Percentiles rank a stretch among this genome's conserved stretches.
These are phyloP conservation scores for Limenitis camilla DNA, from an alignment of 2,888 invertebrate species.

Conservation along the genomic window DNA sequence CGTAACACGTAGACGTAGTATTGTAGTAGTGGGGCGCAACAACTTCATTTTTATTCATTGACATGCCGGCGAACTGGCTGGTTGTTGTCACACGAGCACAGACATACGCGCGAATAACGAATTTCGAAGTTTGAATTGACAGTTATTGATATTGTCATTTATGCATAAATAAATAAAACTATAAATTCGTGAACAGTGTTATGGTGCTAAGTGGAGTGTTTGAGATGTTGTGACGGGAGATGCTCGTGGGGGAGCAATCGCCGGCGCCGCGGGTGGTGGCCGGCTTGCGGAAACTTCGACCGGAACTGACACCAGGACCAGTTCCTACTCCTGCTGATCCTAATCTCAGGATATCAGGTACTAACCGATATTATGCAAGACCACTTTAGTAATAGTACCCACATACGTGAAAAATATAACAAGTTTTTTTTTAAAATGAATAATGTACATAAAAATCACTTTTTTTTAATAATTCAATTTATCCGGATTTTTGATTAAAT, in stretches of 20 bases:
- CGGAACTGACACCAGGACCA: slow-evolving; percentile 65
- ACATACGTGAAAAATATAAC: no score
- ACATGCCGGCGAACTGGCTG: slow-evolving; percentile 47
- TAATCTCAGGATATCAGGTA: slow-evolving; percentile 66
- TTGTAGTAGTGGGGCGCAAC: slow-evolving; percentile 38
- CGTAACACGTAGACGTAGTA: slow-evolving; percentile 29
- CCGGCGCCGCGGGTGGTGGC: slow-evolving; percentile 73
- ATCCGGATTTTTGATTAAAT: no score
- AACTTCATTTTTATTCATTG: slow-evolving; percentile 58
- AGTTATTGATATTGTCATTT: slow-evolving; percentile 29
- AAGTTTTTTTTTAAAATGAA: no score
- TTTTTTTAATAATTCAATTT: no score
- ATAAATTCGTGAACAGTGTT: slow-evolving; percentile 29
- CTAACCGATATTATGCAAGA: neutral
- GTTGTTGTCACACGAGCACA: slow-evolving; percentile 30
- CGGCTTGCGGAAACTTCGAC: slow-evolving; percentile 65
- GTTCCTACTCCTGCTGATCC: slow-evolving; percentile 60
- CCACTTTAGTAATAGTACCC: no score
- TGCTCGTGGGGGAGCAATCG: slow-evolving; percentile 69
- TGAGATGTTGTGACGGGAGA: slow-evolving; percentile 61
- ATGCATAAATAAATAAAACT: slow-evolving; percentile 20
- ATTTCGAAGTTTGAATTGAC: slow-evolving; percentile 63
- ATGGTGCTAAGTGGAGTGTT: slow-evolving; percentile 43
- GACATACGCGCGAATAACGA: slow-evolving; percentile 55
- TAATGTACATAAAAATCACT: no score